phyloP scores from a whole-genome alignment of 2,888 invertebrate species.

The Drosophila parthenogenetica region DNA sequence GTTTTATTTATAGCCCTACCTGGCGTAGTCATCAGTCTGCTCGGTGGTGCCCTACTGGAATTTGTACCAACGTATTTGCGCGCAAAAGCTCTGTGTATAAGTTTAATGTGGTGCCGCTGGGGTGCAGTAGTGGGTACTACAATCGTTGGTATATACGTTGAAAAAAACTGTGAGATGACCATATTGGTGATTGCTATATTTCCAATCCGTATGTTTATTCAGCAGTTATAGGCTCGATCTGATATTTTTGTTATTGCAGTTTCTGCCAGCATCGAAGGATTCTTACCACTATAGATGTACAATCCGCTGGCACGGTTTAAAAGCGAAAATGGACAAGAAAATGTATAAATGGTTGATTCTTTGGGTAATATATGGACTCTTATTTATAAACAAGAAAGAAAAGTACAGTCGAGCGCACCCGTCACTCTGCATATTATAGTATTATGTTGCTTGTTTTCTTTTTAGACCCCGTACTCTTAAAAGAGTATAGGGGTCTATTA shows the following conservation, averaged over 20 bases:
- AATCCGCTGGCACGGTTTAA: too few species aligned
- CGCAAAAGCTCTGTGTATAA: slow-evolving; percentile 66
- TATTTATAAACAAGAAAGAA: too few species aligned
- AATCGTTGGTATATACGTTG: slow-evolving; percentile 48
- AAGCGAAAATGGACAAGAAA: too few species aligned
- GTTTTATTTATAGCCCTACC: slow-evolving; percentile 60
- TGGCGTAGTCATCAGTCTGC: slow-evolving; percentile 50
- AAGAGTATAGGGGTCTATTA: too few species aligned
- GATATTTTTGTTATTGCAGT: slow-evolving; percentile 13
- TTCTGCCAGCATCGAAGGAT: slow-evolving; percentile 37
- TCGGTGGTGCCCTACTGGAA: slow-evolving; percentile 60
- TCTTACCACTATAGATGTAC: slow-evolving; percentile 21
- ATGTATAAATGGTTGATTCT: too few species aligned
- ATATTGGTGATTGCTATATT: slow-evolving; percentile 47
- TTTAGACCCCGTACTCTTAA: too few species aligned
- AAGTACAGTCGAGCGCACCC: too few species aligned
- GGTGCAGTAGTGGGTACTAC: slow-evolving; percentile 60
- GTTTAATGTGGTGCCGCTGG: slow-evolving; percentile 62
- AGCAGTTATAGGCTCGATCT: background rate
- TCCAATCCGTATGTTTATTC: slow-evolving; percentile 46
- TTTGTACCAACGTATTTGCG: slow-evolving; percentile 66
- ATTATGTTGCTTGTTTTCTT: too few species aligned
- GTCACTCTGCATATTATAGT: too few species aligned
- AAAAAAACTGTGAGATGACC: slow-evolving; percentile 48
- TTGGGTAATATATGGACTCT: too few species aligned